Evolutionary conservation across 2,888 invertebrate genomes (phyloP).

Genomic region (Thera obeliscata): DNA sequence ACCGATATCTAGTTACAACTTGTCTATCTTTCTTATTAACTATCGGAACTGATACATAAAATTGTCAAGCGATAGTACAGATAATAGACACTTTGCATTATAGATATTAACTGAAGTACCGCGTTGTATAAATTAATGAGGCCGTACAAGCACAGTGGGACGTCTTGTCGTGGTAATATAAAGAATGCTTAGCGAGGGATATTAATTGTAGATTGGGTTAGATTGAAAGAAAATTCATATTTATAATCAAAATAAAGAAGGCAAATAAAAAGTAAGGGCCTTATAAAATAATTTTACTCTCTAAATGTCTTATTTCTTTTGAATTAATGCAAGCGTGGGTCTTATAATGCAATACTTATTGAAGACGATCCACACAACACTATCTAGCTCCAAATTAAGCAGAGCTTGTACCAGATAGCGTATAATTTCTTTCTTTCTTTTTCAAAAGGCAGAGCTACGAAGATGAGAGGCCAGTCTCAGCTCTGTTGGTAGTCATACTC

Average conservation of each 20-base stretch:
- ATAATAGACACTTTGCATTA: slow-evolving; percentile 45
- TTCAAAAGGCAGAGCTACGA: no score
- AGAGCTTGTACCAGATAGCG: no score
- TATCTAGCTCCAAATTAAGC: no score
- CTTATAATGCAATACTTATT: no score
- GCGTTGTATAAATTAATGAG: slow-evolving; percentile 42
- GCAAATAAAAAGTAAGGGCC: neutral
- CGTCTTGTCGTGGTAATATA: slow-evolving; percentile 16
- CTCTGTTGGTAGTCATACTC: no score
- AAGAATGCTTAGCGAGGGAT: slow-evolving; percentile 43
- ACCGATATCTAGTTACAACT: slow-evolving; percentile 44
- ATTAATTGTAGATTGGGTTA: slow-evolving; percentile 16
- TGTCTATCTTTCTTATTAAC: slow-evolving; percentile 40
- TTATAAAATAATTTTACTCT: neutral
- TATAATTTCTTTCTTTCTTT: no score
- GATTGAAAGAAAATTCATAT: slow-evolving; percentile 3
- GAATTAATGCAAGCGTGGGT: neutral
- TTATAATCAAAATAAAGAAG: neutral
- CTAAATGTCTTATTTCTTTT: neutral
- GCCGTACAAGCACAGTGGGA: slow-evolving; percentile 34
- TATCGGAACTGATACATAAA: slow-evolving; percentile 45
- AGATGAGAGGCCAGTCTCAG: no score
- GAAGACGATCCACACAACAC: no score
- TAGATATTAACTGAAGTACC: slow-evolving; percentile 30
- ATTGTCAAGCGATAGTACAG: slow-evolving; percentile 51